Evolutionary conservation across 2,797 vertebrate genomes (phyloP), one percentile per base, ranked within the genome.

Genomic region (Heteromormyrus szaboi): DNA sequence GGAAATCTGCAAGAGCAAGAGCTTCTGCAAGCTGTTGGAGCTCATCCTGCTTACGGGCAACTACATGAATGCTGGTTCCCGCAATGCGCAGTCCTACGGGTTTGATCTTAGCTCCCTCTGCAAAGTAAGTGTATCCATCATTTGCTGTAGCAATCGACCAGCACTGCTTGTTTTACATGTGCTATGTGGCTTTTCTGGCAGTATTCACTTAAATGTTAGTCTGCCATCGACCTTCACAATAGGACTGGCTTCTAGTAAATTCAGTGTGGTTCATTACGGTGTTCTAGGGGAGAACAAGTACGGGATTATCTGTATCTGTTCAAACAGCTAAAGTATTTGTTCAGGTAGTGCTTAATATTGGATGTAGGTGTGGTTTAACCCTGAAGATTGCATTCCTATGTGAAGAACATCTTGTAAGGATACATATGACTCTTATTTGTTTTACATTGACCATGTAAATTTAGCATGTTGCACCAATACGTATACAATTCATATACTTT

Each of bases 51-150:
- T 99, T 91, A 95, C 98, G 94, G 98, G 98, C 90, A 99, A 99
- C 96, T 99, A 98, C 96, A 98, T 99, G 98, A 99, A 99, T 59
- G 96, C 98, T 0, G 98, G 98, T 91, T 99, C 98, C 90, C 96
- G 98, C 91, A 99, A 99, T 89, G 98, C 97, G 83, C 97, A 97
- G 93, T 98, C 98, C 11, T 99, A 96, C 86, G 98, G 98, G 93
- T 99, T 97, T 92, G 96, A 97, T 95, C 97, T 99, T 92, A 98
- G 97, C 92, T 99, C 98, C 48, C 96, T 99, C 56, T 99, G 98
- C 94, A 99, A 99, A 97, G 98, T 99, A 94, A 94, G 96, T 95
- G 92, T 88, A 1, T 19, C 1, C 5, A 9, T n/a, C 2, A 56
- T 56, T 59, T 41, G 29, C 11, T 17, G 25, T 41, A 29, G 5